phyloP scores from a whole-genome alignment of 2,113 vertebrate genomes.

The Marmota flaviventris region DNA sequence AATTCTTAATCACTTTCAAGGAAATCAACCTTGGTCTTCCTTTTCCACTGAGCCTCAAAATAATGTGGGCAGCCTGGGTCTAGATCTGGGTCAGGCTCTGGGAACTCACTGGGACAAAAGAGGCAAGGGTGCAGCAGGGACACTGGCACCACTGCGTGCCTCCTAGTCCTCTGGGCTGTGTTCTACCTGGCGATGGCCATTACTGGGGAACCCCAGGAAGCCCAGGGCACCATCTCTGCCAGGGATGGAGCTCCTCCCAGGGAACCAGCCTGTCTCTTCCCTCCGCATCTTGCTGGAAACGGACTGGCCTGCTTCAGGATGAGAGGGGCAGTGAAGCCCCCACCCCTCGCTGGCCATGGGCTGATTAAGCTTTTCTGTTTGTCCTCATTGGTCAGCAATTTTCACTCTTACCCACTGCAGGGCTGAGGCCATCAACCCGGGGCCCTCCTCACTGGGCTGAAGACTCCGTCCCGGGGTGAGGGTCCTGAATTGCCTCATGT shows the following conservation, averaged over 20 bases:
- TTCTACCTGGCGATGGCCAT: conserved; percentile 86
- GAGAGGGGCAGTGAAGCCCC: neutral
- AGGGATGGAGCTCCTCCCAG: conserved; percentile 24
- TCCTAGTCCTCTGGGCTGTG: neutral
- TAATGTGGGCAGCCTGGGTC: neutral
- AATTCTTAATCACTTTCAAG: neutral
- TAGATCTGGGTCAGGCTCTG: neutral
- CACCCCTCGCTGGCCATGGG: neutral
- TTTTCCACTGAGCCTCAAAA: neutral
- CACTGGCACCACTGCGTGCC: neutral
- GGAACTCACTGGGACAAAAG: neutral
- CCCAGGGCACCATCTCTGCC: conserved; percentile 76
- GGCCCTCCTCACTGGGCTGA: neutral
- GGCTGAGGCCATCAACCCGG: neutral
- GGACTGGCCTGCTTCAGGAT: neutral
- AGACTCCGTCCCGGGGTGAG: neutral
- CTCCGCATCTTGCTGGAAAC: neutral
- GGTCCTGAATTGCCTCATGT: neutral
- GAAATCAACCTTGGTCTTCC: neutral
- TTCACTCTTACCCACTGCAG: conserved; percentile 54
- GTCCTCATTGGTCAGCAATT: conserved; percentile 76
- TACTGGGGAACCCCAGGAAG: conserved; percentile 86
- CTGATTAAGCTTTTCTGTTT: conserved; percentile 73
- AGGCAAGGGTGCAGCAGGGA: neutral
- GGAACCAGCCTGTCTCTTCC: neutral